phyloP scores from a whole-genome alignment of 2,888 invertebrate species.

The Drosophila quasianomalipes region DNA sequence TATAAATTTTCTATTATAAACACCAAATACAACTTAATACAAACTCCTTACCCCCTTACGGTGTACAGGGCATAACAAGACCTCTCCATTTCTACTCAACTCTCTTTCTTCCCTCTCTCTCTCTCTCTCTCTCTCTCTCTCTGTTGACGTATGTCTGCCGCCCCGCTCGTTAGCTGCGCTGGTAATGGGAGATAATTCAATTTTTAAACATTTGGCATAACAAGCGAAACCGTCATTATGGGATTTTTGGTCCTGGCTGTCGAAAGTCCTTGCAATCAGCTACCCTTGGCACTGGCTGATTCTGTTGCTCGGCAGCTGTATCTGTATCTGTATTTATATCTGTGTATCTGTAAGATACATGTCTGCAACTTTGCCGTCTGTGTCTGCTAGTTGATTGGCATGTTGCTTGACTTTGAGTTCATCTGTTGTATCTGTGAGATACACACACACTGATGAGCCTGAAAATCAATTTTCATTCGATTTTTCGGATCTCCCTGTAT shows the following conservation, averaged over 20 bases:
- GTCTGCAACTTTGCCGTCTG: conserved; percentile 62
- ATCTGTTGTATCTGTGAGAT: conserved; percentile 27
- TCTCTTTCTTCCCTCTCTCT: neutral
- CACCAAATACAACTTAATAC: neutral
- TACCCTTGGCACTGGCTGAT: conserved; percentile 30
- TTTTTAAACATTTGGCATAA: conserved; percentile 86
- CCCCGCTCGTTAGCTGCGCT: conserved; percentile 80
- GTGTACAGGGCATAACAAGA: conserved; percentile 37
- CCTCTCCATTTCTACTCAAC: conserved; percentile 24
- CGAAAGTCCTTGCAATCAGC: conserved; percentile 60
- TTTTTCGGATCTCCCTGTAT: conserved; percentile 29
- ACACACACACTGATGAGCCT: conserved; percentile 14
- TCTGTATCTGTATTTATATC: conserved; percentile 15
- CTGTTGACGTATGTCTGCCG: conserved; percentile 39
- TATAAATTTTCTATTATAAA: neutral
- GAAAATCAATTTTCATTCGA: conserved; percentile 73
- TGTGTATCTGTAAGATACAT: conserved; percentile 59
- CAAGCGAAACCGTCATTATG: conserved; percentile 86
- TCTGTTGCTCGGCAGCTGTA: conserved; percentile 14
- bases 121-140: conserved; percentile 23
- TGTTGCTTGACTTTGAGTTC: conserved; percentile 48
- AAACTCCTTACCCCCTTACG: neutral
- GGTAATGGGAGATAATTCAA: conserved; percentile 85
- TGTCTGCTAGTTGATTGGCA: conserved; percentile 59
- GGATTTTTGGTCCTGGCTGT: conserved; percentile 78